These are phyloP conservation scores for Chesias legatella DNA, from an alignment of 2,888 invertebrate genomes.

Conservation along the genomic window DNA sequence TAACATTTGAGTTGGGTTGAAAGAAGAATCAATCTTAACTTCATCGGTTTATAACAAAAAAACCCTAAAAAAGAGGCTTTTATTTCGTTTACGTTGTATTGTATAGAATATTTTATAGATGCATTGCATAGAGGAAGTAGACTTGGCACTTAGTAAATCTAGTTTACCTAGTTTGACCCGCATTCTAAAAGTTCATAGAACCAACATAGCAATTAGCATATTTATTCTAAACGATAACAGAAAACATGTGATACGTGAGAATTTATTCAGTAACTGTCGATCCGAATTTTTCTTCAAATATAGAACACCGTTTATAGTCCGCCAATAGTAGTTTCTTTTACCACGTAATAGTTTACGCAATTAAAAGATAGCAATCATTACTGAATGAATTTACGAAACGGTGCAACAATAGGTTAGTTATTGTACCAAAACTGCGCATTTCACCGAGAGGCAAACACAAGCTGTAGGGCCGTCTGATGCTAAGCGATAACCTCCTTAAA, in stretches of 20 bases:
- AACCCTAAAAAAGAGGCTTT: too few species aligned
- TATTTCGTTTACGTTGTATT: too few species aligned
- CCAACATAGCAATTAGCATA: background rate
- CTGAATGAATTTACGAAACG: constrained; percentile 15
- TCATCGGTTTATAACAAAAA: too few species aligned
- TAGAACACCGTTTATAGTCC: too few species aligned
- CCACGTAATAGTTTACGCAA: constrained; percentile 15
- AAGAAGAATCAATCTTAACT: too few species aligned
- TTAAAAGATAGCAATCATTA: constrained; percentile 14
- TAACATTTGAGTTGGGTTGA: too few species aligned
- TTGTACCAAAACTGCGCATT: constrained; percentile 1
- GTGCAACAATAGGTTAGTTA: constrained; percentile 6
- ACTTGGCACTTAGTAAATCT: too few species aligned
- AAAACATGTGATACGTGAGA: constrained; percentile 1
- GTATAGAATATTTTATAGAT: too few species aligned
- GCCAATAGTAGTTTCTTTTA: constrained; percentile 1
- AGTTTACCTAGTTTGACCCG: background rate
- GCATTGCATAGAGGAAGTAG: too few species aligned
- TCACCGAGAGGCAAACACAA: constrained; percentile 5
- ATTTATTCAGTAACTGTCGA: constrained; percentile 10
- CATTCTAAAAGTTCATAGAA: constrained; percentile 10
- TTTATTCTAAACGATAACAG: constrained; percentile 4
- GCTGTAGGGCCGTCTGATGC: too few species aligned
- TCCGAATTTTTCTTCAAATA: constrained; percentile 2
- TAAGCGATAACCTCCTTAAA: too few species aligned